These are phyloP conservation scores for Chrosomus eos DNA, from an alignment of 2,797 vertebrate species.

Conservation along the genomic window DNA sequence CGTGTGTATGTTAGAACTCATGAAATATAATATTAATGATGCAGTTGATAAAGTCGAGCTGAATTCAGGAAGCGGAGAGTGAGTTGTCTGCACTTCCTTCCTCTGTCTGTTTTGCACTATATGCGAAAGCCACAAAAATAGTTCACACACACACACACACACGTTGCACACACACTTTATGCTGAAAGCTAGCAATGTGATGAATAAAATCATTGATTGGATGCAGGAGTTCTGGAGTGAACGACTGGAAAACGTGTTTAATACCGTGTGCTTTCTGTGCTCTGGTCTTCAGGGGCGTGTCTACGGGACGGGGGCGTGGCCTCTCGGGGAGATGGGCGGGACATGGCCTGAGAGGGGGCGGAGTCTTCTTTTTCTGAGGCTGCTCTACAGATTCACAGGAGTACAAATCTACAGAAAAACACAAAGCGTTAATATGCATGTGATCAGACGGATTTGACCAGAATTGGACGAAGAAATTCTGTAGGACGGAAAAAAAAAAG, in stretches of 20 bases:
- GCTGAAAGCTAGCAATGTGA: neutral
- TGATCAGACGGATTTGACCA: constrained; percentile 46
- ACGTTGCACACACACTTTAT: neutral
- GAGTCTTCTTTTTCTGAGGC: constrained; percentile 72
- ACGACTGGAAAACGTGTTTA: constrained; percentile 6
- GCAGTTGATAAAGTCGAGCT: constrained; percentile 20
- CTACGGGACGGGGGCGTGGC: constrained; percentile 74
- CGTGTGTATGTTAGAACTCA: neutral
- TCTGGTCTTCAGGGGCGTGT: constrained; percentile 72
- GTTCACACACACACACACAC: no score
- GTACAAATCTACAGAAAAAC: constrained; percentile 73
- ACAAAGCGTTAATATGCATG: constrained; percentile 12
- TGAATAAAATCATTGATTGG: neutral
- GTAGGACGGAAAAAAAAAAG: no score
- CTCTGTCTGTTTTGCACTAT: constrained; percentile 62
- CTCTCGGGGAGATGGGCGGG: constrained; percentile 76
- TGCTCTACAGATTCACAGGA: constrained; percentile 79
- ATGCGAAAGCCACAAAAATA: constrained; percentile 11
- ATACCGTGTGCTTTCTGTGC: constrained; percentile 88
- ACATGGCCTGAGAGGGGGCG: constrained; percentile 74
- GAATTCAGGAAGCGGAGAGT: constrained; percentile 63
- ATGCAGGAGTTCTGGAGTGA: neutral
- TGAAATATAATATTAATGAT: neutral
- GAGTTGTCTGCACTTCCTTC: constrained; percentile 72
- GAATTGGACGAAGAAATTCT: neutral